A percentile compares a stretch with the other conserved stretches of the same genome.
Conservation (phyloP, 2,888 invertebrate species). For the Lepidochitona cinerea region DNA sequence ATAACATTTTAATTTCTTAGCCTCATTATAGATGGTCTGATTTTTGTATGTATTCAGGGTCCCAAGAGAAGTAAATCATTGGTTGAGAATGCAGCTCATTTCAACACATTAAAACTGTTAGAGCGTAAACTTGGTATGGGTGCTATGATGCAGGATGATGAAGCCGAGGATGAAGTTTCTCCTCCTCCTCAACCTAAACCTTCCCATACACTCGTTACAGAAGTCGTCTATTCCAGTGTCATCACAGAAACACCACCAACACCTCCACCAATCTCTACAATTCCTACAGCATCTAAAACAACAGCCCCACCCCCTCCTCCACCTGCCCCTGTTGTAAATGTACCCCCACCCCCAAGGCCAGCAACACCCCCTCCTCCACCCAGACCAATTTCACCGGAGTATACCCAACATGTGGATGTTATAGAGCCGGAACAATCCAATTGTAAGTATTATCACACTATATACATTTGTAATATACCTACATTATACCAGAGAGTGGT, state of each 20-base stretch:
- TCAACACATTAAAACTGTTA: slow-evolving; percentile 51
- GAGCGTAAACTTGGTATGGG: slow-evolving; percentile 52
- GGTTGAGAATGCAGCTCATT: slow-evolving; percentile 46
- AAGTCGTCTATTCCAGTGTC: neutral
- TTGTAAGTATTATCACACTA: neutral
- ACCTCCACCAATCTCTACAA: slow-evolving; percentile 24
- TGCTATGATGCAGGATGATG: neutral
- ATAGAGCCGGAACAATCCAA: neutral
- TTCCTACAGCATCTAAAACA: slow-evolving; percentile 10
- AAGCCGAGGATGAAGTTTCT: neutral
- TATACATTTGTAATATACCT: no score
- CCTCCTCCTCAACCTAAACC: neutral
- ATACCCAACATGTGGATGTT: neutral
- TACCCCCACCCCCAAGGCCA: neutral
- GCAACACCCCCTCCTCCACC: neutral
- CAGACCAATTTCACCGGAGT: neutral
- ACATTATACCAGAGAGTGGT: no score
- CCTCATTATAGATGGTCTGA: no score
- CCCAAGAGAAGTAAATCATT: slow-evolving; percentile 45
- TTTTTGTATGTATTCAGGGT: neutral
- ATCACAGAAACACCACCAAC: slow-evolving; percentile 23
- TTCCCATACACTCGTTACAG: neutral
- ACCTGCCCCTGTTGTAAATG: neutral
- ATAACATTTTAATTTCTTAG: no score
- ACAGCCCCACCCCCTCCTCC: slow-evolving; percentile 22